Conservation (phyloP, 2,113 vertebrate species). For the Gracilinanus agilis region DNA sequence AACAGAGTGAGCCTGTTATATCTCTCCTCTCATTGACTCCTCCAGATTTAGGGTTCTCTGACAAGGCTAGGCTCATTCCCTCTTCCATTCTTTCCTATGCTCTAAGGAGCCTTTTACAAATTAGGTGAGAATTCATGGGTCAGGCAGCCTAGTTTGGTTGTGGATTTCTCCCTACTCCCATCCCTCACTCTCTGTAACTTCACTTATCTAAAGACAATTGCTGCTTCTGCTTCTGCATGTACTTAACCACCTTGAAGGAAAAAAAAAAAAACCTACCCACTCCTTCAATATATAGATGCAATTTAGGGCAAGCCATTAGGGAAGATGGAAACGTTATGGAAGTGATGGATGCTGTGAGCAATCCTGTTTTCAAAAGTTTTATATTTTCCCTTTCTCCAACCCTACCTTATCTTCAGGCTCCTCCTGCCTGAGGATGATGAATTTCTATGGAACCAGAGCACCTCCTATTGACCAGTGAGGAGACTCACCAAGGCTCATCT, state of each 20-base stretch:
- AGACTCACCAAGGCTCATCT: neutral
- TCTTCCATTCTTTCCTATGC: neutral
- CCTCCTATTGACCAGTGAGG: neutral
- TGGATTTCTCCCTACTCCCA: neutral
- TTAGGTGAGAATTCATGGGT: neutral
- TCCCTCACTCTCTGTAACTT: neutral
- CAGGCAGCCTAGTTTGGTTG: neutral
- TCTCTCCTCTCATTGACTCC: neutral
- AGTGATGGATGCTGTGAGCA: neutral
- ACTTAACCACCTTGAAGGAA: neutral
- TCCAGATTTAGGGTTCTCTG: neutral
- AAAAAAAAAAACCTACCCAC: neutral
- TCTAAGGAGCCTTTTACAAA: neutral
- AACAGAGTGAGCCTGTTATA: neutral
- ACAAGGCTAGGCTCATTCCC: neutral
- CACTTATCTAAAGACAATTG: neutral
- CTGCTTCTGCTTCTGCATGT: neutral
- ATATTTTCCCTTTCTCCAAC: neutral
- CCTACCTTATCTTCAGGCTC: neutral
- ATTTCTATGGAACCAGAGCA: neutral
- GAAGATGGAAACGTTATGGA: neutral
- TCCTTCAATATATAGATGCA: neutral
- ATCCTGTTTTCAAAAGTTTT: neutral
- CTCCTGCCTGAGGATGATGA: neutral
- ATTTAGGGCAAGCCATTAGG: neutral